Conservation (phyloP, 2,888 invertebrate species). For the Acrocyrtus sp. region DNA sequence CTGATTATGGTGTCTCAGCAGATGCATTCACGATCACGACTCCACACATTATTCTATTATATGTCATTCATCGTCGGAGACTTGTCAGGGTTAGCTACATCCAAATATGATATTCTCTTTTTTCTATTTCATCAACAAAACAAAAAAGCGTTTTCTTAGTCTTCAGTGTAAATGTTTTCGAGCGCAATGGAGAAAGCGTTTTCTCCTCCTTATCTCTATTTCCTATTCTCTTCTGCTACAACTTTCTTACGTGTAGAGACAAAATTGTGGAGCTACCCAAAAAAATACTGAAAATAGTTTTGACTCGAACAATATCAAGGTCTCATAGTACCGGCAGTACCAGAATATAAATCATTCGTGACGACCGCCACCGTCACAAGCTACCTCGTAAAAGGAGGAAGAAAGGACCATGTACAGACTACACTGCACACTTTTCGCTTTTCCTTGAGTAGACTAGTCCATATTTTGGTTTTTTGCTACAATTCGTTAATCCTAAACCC, state of each 20-base stretch:
- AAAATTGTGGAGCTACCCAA: constrained; percentile 26
- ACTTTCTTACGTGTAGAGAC: constrained; percentile 10
- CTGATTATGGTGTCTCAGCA: background rate
- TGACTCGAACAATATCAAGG: constrained; percentile 45
- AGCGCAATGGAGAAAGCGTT: too few relatives aligned
- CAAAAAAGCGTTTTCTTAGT: background rate
- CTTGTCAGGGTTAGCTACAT: background rate
- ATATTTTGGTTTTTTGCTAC: too few relatives aligned
- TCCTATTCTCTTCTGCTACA: background rate
- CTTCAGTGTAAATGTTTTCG: too few relatives aligned
- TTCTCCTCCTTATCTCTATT: too few relatives aligned
- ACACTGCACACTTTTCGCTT: background rate
- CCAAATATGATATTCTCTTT: background rate
- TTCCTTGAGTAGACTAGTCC: background rate
- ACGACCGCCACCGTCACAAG: background rate
- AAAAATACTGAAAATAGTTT: constrained; percentile 38
- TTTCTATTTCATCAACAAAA: background rate
- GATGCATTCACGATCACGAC: background rate
- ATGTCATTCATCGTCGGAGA: constrained; percentile 26
- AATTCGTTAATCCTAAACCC: constrained; percentile 31
- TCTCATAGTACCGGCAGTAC: constrained; percentile 28
- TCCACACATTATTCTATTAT: constrained; percentile 7
- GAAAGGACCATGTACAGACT: background rate
- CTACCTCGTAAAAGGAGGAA: too few relatives aligned
- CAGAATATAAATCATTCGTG: constrained; percentile 33